Conservation (phyloP, 2,888 invertebrate genomes). For the Spicauda simplicius region DNA sequence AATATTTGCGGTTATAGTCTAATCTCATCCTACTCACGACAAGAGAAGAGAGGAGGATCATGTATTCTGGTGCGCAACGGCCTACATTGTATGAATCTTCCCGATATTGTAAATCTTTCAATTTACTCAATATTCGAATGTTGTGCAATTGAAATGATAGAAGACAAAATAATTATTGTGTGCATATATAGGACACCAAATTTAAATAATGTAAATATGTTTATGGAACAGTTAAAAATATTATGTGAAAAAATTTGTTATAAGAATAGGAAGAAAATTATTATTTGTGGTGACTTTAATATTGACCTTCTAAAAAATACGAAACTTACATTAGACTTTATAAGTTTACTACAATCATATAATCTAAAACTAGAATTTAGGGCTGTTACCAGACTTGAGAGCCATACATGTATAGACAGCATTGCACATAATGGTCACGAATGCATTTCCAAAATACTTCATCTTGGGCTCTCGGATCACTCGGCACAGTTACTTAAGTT, state of each 20-base stretch:
- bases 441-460: conserved; percentile 11
- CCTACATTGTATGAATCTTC: neutral
- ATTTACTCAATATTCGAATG: conserved; percentile 3
- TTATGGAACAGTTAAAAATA: conserved; percentile 3
- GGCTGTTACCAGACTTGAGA: conserved; percentile 13
- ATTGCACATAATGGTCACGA: conserved; percentile 22
- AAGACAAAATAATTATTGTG: neutral
- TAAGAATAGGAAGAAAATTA: neutral
- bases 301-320: neutral
- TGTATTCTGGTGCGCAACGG: neutral
- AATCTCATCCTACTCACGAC: neutral
- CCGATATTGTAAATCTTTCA: neutral
- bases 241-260: conserved; percentile 4
- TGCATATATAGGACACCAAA: conserved; percentile 12
- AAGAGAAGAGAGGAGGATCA: conserved; percentile 4
- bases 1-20: neutral
- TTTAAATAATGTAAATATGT: neutral
- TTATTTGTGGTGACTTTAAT: no score
- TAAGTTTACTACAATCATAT: conserved; percentile 17
- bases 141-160: neutral
- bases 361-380: conserved; percentile 26
- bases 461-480: conserved; percentile 6
- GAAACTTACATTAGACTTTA: conserved; percentile 7
- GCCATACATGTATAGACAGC: conserved; percentile 21
- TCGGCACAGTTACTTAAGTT: neutral